Conservation (phyloP, 2,888 invertebrate genomes). For the Piscicola geometra region DNA sequence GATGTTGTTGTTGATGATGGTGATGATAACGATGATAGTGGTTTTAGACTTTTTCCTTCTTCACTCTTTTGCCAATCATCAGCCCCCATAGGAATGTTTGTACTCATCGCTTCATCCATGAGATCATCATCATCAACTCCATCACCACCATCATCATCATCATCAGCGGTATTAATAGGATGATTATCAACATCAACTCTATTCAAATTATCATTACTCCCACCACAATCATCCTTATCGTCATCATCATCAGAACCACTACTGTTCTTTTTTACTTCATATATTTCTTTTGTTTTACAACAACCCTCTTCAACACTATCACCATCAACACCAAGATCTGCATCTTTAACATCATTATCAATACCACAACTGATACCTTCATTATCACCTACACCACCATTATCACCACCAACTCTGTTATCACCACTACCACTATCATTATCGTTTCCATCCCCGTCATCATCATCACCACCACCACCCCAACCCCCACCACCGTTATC, state of each 20-base stretch:
- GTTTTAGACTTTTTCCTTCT: neutral
- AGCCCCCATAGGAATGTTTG: neutral
- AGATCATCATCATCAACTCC: neutral
- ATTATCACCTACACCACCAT: neutral
- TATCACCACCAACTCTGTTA: no score
- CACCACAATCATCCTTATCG: no score
- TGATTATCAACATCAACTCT: no score
- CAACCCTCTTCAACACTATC: neutral
- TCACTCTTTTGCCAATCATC: neutral
- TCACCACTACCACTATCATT: neutral
- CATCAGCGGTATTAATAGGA: no score
- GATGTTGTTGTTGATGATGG: constrained; percentile 23
- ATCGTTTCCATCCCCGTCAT: neutral
- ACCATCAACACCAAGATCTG: neutral
- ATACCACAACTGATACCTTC: neutral
- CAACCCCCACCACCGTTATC: constrained; percentile 15
- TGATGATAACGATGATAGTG: constrained; percentile 26
- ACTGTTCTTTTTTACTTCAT: no score
- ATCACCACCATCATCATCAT: constrained; percentile 9
- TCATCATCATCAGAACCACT: no score
- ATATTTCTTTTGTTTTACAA: no score
- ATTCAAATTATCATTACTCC: no score
- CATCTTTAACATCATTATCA: neutral
- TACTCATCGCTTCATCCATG: constrained; percentile 1
- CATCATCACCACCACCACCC: constrained; percentile 17